Evolutionary conservation across 1,140 invertebrate genomes (phyloP).

Genomic region (Cyclina sinensis): DNA sequence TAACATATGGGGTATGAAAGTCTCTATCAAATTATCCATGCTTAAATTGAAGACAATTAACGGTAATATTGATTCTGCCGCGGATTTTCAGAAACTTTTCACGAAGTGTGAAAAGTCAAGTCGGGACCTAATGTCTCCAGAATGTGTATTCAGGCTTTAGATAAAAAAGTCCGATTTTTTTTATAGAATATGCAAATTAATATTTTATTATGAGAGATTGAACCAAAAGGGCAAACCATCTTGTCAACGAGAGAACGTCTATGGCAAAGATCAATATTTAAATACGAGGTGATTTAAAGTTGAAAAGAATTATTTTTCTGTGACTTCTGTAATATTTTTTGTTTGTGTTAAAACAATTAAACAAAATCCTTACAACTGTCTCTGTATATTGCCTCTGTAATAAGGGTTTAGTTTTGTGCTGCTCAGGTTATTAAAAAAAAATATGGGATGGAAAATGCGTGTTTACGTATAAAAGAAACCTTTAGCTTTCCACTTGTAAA

Average conservation of each 20-base stretch:
- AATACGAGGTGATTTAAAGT: no score
- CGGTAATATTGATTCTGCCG: slow-evolving; percentile 49
- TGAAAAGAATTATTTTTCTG: no score
- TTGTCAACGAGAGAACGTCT: slow-evolving; percentile 14
- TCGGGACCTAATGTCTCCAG: neutral
- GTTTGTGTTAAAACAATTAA: no score
- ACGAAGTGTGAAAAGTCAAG: slow-evolving; percentile 48
- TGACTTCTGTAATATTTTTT: no score
- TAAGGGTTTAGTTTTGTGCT: no score
- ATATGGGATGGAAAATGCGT: no score
- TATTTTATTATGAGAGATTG: slow-evolving; percentile 7
- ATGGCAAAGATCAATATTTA: neutral
- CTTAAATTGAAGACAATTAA: slow-evolving; percentile 52
- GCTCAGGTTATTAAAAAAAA: no score
- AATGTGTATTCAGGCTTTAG: neutral
- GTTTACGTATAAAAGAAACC: no score
- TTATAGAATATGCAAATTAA: slow-evolving; percentile 33
- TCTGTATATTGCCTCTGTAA: no score
- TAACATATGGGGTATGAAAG: slow-evolving; percentile 61
- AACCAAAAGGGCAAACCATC: neutral
- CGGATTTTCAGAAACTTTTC: slow-evolving; percentile 46
- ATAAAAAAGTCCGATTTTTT: slow-evolving; percentile 18
- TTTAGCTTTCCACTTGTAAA: no score
- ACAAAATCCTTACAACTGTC: no score
- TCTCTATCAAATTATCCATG: slow-evolving; percentile 51